Evolutionary conservation across 2,888 invertebrate species (phyloP), one percentile per base, ranked within the genome.

Genomic region (Teleogryllus oceanicus): DNA sequence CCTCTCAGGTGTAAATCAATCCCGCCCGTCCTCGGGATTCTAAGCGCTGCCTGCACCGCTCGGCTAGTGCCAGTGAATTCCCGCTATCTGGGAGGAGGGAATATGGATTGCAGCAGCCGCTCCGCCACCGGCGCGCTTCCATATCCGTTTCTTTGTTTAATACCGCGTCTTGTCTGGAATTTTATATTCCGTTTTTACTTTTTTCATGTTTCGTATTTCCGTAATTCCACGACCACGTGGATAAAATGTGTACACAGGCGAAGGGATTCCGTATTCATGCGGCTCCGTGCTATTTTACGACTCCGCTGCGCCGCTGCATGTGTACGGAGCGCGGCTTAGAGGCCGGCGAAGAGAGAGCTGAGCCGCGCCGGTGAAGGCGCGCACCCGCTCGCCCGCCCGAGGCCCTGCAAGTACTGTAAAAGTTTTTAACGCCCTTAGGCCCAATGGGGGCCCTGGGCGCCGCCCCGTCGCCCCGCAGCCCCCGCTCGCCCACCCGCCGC

Each of bases 341-440:
- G 77, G 49, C 77, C 37, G 49, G 51, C 21, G 77, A 37, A 16
- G 76, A 37, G 51, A 13, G 62, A 62, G 74, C 74, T 51, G 78
- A 62, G 74, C 78, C 21, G 5, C 49, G 78, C 78, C 37, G 78
- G 78, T 50, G 20, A 16, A 24, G 16, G 49, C 37, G 78, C 20
- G 49, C 20, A n/a, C 37, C 5, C 74, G 12, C 51, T 3, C 50
- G 49, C 20, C 20, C 74, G n/a, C 50, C 50, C 18, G 18, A 13
- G 62, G 62, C 21, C 20, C 62, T 62, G 62, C 62, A 62, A 62
- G 62, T 62, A 62, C 62, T 62, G 62, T 62, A 62, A 62, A 62
- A 62, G 62, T 62, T 62, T 62, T 62, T 62, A 62, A 62, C 62
- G 62, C 62, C 62, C 62, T 62, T 62, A 62, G 62, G 62, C 62